A percentile compares a stretch with the other conserved stretches of the same genome.
Evolutionary conservation across 1,140 invertebrate genomes (phyloP).

Genomic region (Cephus cinctus): DNA sequence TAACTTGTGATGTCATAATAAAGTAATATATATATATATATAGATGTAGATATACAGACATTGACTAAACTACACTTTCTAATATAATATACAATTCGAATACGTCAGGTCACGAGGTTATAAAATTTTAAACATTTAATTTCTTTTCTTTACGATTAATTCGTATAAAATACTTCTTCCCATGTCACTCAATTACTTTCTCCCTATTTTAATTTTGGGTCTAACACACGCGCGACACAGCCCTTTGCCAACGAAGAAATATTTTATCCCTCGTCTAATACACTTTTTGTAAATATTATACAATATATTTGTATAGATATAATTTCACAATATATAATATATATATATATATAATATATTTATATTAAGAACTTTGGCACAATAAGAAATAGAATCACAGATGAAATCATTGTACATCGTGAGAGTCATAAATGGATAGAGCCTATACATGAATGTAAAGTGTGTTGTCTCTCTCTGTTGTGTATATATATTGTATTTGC

Average conservation of each 20-base stretch:
- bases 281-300: conserved; percentile 30
- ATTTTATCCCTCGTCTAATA: conserved; percentile 21
- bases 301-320: conserved; percentile 29
- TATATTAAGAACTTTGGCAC: conserved; percentile 46
- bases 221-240: too few species aligned
- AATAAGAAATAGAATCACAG: conserved; percentile 54
- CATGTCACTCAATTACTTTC: conserved; percentile 24
- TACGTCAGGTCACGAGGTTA: conserved; percentile 38
- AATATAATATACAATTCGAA: conserved; percentile 33
- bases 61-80: conserved; percentile 28
- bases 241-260: too few species aligned
- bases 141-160: conserved; percentile 9
- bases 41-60: conserved; percentile 29
- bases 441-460: too few species aligned
- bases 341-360: conserved; percentile 10
- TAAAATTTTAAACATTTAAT: conserved; percentile 32
- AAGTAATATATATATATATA: conserved; percentile 18
- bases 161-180: conserved; percentile 29
- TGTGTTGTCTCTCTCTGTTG: too few species aligned
- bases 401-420: conserved; percentile 52
- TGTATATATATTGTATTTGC: too few species aligned
- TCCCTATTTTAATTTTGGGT: conserved; percentile 16
- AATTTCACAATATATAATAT: conserved; percentile 24
- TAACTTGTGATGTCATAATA: neutral
- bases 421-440: conserved; percentile 36